Base-by-base conservation (phyloP, 1,140 invertebrate genomes). In the Sitobion miscanthi region DNA sequence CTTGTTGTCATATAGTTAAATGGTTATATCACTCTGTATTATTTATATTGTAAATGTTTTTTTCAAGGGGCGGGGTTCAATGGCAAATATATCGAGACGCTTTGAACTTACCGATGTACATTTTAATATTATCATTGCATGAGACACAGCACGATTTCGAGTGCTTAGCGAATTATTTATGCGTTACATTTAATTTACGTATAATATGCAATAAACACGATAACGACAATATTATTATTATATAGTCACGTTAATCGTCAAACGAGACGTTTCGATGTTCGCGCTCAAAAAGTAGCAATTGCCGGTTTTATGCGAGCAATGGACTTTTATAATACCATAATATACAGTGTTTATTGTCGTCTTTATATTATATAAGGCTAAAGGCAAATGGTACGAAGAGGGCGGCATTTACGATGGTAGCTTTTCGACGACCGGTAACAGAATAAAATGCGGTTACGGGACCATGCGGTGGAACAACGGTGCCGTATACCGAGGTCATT, bases 381-480 rank as follows among this genome's bases (percentile, higher is more conserved):
- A 57, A 85, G 91, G 91, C 1, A 83, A 54, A 35, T 92, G 35
- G 45, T 85, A 92, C n/a, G 49, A 52, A 17, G 25, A 54, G 0
- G 30, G 20, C 21, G 91, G 91, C 45, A 52, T 85, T 92, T 92
- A 92, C 82, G 82, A 92, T 6, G 91, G 91, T 38, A 20, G 23
- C 45, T 92, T 83, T 38, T 52, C 69, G 5, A 42, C 21, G 88
- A 2, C 23, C 9, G 82, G 77, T 35, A 38, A 6, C 8, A 85
- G 35, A 54, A 42, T 85, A 0, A 92, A 92, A 92, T 83, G 77
- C 35, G 91, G 91, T 52, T 85, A 52, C 77, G 91, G 91, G n/a
- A 92, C 82, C 35, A 92, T 92, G 91, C 25, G 49, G 23, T 92
- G 91, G 91, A 92, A 92, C 47, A 35, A 92, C 47, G 77, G 77